These are phyloP conservation scores for Pitta sordida DNA, from an alignment of 2,113 vertebrate species.

Conservation along the genomic window DNA sequence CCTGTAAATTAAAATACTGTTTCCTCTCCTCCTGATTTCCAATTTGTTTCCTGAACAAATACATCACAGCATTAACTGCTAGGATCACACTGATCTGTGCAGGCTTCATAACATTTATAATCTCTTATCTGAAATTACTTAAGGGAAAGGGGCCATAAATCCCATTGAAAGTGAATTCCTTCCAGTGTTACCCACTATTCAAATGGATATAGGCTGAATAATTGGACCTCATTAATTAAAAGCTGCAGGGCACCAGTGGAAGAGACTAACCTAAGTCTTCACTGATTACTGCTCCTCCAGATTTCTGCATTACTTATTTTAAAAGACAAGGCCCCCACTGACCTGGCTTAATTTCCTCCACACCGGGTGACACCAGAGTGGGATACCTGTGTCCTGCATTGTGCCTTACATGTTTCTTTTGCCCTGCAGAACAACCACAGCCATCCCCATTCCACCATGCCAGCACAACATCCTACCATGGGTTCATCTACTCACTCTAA, in stretches of 20 bases:
- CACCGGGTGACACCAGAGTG: background rate
- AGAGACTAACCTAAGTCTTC: background rate
- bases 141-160: constrained; percentile 33
- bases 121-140: constrained; percentile 54
- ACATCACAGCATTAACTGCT: constrained; percentile 25
- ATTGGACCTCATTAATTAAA: constrained; percentile 45
- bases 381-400: background rate
- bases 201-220: constrained; percentile 52
- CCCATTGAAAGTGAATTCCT: constrained; percentile 56
- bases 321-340: background rate
- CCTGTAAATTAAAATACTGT: constrained; percentile 64
- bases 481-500: background rate
- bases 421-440: background rate
- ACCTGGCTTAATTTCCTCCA: background rate
- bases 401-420: background rate
- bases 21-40: constrained; percentile 37
- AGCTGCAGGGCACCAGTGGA: background rate
- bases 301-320: background rate
- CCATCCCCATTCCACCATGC: background rate
- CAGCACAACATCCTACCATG: background rate
- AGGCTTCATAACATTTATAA: constrained; percentile 51
- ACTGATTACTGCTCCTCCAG: background rate
- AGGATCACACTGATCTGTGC: background rate
- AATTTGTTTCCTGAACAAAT: constrained; percentile 54
- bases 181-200: constrained; percentile 61